Base-by-base conservation (phyloP, 2,888 invertebrate genomes). In the Mythimna loreyi region DNA sequence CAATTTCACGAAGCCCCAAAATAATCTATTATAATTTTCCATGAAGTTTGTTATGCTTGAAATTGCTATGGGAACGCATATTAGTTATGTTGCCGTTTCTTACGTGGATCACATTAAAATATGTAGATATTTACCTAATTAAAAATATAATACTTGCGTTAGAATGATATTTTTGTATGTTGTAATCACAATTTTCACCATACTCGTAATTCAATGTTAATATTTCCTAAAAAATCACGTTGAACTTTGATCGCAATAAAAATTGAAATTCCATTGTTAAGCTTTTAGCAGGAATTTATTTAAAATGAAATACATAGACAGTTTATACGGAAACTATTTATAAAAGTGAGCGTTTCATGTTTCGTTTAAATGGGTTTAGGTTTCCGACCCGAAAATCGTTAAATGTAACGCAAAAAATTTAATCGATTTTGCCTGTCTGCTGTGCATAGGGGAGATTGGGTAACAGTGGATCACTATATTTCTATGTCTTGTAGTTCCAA, bases 381-480 rank as follows among this genome's bases (percentile, higher is more conserved):
- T 91, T 86, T 87, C 86, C 86, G 89, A 89, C 86, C 87, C 85
- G 84, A 83, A 86, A 87, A 85, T 86, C 85, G 83, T 80, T 72
- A 79, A 87, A 86, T 86, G 78, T 80, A 67, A 64, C 67, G 78
- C 84, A 89, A 91, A 91, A 91, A 89, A 67, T 78, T 82, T 78
- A 85, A 86, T 85, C 82, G 84, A 81, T 91, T 91, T 91, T 89
- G 85, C 77, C 74, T 69, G 87, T 88, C 90, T 89, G 87, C 83
- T 71, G 68, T 75, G 66, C 58, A 78, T 75, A 40, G 40, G 16
- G 40, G 40, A 40, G 16, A 40, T 40, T 40, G 40, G 6, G 40
- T 40, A 40, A 40, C 40, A 40, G 16, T 40, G 16, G 40, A 40
- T 40, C 16, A 40, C 16, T 40, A 6, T 40, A 3, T 40, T 16